Base-by-base conservation (phyloP, 2,797 vertebrate genomes). In the Mus spretus region DNA sequence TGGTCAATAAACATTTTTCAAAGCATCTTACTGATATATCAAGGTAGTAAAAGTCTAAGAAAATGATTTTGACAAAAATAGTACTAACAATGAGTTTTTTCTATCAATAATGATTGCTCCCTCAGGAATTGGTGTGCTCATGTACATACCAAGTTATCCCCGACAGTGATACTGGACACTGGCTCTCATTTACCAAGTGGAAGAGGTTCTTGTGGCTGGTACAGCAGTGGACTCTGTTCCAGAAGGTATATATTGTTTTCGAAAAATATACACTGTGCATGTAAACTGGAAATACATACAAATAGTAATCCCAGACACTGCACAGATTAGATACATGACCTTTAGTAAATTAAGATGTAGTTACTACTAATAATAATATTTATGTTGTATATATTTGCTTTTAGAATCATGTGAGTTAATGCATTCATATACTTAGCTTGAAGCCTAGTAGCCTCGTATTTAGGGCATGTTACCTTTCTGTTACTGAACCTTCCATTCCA, bases 121-220 rank as follows among this genome's bases (percentile, higher is more conserved):
- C 87, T 61, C 96, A 99, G 99, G 97, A 99, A 99, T 70, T 99
- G 99, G 99, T 99, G 99, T 81, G 99, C 99, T 79, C 99, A 99
- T 91, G 98, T 99, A 12, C 99, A 99, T 84, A 99, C 98, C 31
- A 98, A 98, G 83, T 98, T 99, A 3, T 93, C 98, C 22, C 99
- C 99, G 22, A 98, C 98, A 2, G 98, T 98, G 37, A 97, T 98
- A 53, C 92, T 98, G 63, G 99, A 99, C 95, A 98, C 98, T 59
- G 96, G 98, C 95, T 98, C 98, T 82, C 98, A 96, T 1, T 1
- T 98, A 40, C 97, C 98, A 9, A 93, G 81, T 61, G 97, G 97
- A 91, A 97, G 44, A 1, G 96, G 98, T 44, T 95, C 96, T 31
- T 99, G 99, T 85, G 80, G 95, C 57, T 98, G 98, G 98, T 92